Percentiles rank a stretch among this genome's conserved stretches.
These are phyloP conservation scores for Aegithalos caudatus DNA, from an alignment of 2,113 vertebrate species.

Conservation along the genomic window DNA sequence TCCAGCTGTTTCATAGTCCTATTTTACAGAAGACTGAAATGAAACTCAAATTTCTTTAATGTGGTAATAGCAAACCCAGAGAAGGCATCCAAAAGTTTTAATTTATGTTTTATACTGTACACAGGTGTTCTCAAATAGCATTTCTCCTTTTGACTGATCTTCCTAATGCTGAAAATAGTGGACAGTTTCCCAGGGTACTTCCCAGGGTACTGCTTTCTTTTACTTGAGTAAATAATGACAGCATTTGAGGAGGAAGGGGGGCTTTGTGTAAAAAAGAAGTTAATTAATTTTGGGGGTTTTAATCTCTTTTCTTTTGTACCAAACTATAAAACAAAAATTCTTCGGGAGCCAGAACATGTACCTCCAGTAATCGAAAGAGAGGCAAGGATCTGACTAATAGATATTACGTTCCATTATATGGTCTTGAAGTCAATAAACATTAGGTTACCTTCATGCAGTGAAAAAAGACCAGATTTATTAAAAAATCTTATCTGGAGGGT, in stretches of 20 bases:
- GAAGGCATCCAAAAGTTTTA: not conserved
- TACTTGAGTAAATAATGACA: conserved; percentile 31
- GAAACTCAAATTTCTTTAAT: not conserved
- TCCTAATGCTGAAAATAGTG: not conserved
- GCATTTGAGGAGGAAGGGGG: not conserved
- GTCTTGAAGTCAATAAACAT: conserved; percentile 75
- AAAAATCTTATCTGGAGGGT: conserved; percentile 84
- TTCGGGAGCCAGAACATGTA: conserved; percentile 45
- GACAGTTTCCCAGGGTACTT: conserved; percentile 1
- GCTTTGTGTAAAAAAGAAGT: conserved; percentile 16
- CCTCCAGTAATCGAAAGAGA: conserved; percentile 64
- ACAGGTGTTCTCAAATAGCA: not conserved
- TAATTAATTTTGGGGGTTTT: conserved; percentile 56
- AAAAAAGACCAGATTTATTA: conserved; percentile 79
- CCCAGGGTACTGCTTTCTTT: not conserved
- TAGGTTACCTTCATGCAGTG: conserved; percentile 73
- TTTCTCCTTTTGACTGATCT: not conserved
- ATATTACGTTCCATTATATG: conserved; percentile 61
- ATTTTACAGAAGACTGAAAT: not conserved
- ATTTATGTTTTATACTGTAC: not conserved
- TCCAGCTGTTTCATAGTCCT: not conserved
- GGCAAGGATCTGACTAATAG: conserved; percentile 69
- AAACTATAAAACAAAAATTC: conserved; percentile 70
- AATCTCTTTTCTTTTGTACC: conserved; percentile 53
- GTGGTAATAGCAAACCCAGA: not conserved